A percentile compares a stretch with the other conserved stretches of the same genome.
These are phyloP conservation scores for Astreopora myriophthalma DNA, from an alignment of 64 coral and sea anemone genomes.

Conservation along the genomic window DNA sequence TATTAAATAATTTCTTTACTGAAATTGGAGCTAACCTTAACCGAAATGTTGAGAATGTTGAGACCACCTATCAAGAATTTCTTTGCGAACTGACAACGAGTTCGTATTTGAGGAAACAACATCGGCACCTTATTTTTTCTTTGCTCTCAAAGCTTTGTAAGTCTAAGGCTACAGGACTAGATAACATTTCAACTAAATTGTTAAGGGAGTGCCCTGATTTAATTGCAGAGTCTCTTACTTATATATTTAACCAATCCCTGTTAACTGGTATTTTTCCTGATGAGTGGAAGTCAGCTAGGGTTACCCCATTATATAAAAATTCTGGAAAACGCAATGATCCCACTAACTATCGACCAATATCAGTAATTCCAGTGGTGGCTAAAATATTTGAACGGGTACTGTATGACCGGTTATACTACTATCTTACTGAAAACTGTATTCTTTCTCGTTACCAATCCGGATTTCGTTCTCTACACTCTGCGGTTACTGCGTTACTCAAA, in stretches of 20 bases:
- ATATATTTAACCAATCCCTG: slow-evolving; percentile 21
- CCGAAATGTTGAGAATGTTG: slow-evolving; percentile 37
- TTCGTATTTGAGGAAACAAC: slow-evolving; percentile 13
- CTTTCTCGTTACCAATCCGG: no score
- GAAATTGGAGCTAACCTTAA: slow-evolving; percentile 50
- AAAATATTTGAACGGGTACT: slow-evolving; percentile 42
- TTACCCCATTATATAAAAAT: slow-evolving; percentile 32
- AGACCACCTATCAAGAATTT: slow-evolving; percentile 7
- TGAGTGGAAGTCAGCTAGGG: slow-evolving; percentile 24
- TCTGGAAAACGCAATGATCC: slow-evolving; percentile 35
- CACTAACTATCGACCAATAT: slow-evolving; percentile 31
- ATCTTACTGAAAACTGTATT: no score
- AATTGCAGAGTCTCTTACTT: slow-evolving; percentile 41
- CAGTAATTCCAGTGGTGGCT: slow-evolving; percentile 28
- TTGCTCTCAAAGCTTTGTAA: slow-evolving; percentile 27
- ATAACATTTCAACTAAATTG: slow-evolving; percentile 46
- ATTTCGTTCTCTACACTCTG: not conserved
- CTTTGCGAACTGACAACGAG: slow-evolving; percentile 15
- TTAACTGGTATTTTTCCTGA: slow-evolving; percentile 26
- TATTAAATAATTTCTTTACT: slow-evolving; percentile 62
- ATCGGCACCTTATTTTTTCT: slow-evolving; percentile 4
- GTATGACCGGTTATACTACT: slow-evolving; percentile 25
- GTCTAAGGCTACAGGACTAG: slow-evolving; percentile 38
- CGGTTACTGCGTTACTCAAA: no score
- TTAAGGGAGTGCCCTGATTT: slow-evolving; percentile 56